phyloP scores from a whole-genome alignment of 2,113 vertebrate genomes.

The Zapus hudsonius region DNA sequence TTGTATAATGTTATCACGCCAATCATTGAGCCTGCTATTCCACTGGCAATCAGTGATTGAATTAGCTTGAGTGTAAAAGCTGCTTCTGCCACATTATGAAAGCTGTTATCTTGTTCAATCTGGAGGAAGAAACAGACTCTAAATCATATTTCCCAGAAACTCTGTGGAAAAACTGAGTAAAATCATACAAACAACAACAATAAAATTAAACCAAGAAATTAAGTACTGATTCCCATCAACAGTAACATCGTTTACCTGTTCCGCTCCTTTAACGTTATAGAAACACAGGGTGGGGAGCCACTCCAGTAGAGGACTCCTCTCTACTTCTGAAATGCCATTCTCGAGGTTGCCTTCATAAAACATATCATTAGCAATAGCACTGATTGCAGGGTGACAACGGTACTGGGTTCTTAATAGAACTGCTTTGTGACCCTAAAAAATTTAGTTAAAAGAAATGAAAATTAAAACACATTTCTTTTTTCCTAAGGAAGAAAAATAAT shows the following conservation, averaged over 20 bases:
- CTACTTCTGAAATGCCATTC: conserved; percentile 82
- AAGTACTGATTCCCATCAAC: background rate
- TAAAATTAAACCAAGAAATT: conserved; percentile 35
- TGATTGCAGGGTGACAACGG: conserved; percentile 88
- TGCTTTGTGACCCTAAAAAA: conserved; percentile 84
- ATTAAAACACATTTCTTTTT: conserved; percentile 6
- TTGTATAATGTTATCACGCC: conserved; percentile 90
- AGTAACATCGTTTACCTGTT: conserved; percentile 81
- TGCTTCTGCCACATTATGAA: conserved; percentile 87
- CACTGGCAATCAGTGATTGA: conserved; percentile 85
- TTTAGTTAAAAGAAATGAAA: background rate
- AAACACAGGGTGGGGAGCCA: conserved; percentile 90
- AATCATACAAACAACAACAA: background rate
- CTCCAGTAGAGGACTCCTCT: conserved; percentile 82
- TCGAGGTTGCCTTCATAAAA: conserved; percentile 86
- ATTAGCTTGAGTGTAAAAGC: conserved; percentile 87
- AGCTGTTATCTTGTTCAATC: conserved; percentile 87
- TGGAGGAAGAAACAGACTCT: conserved; percentile 68
- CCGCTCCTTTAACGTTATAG: conserved; percentile 84
- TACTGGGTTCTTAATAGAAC: conserved; percentile 86
- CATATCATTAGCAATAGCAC: conserved; percentile 85
- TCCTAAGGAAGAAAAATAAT: background rate
- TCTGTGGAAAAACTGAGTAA: background rate
- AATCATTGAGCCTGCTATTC: conserved; percentile 82
- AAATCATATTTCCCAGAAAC: conserved; percentile 60